phyloP scores from a whole-genome alignment of 2,888 invertebrate species.

The Allygus modestus region DNA sequence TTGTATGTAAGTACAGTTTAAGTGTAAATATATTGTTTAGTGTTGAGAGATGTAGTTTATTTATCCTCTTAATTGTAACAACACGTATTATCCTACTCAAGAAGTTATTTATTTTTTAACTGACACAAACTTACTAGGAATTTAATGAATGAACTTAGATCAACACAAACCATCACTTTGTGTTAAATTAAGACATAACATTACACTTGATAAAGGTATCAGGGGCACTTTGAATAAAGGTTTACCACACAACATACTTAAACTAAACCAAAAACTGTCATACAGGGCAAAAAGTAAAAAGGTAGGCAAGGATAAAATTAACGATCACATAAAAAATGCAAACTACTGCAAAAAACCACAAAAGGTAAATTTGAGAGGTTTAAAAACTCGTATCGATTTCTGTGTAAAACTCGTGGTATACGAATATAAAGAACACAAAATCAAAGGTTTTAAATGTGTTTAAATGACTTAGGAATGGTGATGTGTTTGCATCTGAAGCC shows the following conservation, averaged over 20 bases:
- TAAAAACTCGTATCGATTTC: not conserved
- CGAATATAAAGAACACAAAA: too few species aligned
- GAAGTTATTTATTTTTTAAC: too few species aligned
- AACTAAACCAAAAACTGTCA: constrained; percentile 1
- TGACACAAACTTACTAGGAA: too few species aligned
- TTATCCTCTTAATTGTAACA: too few species aligned
- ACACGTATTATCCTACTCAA: too few species aligned
- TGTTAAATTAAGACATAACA: not conserved
- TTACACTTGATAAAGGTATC: not conserved
- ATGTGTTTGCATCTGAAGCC: too few species aligned
- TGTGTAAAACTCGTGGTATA: not conserved
- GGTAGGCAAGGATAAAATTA: not conserved
- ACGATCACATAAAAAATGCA: constrained; percentile 1
- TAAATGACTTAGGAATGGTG: too few species aligned
- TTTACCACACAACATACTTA: constrained; percentile 3
- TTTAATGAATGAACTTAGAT: too few species aligned
- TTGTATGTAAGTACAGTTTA: too few species aligned
- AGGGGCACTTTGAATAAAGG: not conserved
- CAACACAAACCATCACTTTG: not conserved
- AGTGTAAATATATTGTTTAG: too few species aligned
- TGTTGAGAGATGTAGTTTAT: too few species aligned
- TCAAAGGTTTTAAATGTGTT: too few species aligned
- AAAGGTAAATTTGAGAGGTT: not conserved
- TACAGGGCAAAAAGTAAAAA: not conserved
- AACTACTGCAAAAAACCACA: constrained; percentile 9